Base-by-base conservation (phyloP, 2,888 invertebrate genomes). In the Iphiclides podalirius region DNA sequence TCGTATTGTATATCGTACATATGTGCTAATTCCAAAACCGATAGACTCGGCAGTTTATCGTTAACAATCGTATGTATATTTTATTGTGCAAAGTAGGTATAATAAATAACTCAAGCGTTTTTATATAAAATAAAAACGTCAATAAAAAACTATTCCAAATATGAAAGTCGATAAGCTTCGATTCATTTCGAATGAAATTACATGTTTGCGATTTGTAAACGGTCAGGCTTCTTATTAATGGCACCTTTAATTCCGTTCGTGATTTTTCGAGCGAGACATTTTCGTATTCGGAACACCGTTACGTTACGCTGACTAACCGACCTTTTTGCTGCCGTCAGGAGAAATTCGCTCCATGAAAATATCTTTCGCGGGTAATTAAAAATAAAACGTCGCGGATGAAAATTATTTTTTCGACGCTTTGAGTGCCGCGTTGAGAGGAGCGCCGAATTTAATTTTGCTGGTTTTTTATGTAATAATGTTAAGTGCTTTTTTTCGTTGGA, bases 261-360 rank as follows among this genome's bases (percentile, higher is more conserved):
- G 34, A 47, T n/a, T 34, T 40, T 28, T 41, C 1, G 13, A 20
- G 36, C 34, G 8, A 16, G 47, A 41, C 47, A 47, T 41, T 47
- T 26, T 41, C 26, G 41, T n/a, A 16, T 33, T 20, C 42, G 16
- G 36, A 40, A 26, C 17, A 41, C 35, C 36, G 26, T 47, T 40
- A n/a, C n/a, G n/a, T n/a, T n/a, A n/a, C n/a, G n/a, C n/a, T n/a
- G n/a, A 40, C 34, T 34, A 39, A 46, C 34, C 12, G 23, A 28
- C 33, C 39, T 47, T 34, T 17, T 3, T 11, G 34, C 41, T 8
- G 13, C 35, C 13, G 40, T 26, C 28, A 4, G 11, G 7, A 40
- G 12, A 36, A 36, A 37, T 45, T 16, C 8, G 9, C 14, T 33
- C 15, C 17, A 37, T 1, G 37, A 15, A n/a, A 39, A 28, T 39